Base-by-base conservation (phyloP, 2,113 vertebrate species). In the Acanthisitta chloris region DNA sequence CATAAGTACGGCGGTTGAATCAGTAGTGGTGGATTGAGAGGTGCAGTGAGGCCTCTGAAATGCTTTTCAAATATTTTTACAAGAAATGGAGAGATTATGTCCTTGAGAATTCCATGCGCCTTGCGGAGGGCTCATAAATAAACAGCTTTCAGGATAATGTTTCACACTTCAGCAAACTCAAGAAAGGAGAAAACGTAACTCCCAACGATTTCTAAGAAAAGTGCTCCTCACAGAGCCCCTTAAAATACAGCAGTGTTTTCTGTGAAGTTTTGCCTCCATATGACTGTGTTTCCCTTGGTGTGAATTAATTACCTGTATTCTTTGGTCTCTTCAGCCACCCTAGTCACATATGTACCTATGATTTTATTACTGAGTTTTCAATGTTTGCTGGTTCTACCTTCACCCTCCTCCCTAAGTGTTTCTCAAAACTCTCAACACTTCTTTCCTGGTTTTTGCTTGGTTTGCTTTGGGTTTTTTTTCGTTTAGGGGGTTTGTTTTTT, bases 41-140 rank as follows among this genome's bases (percentile, higher is more conserved):
- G 66, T 40, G 54, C 72, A 84, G 29, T 15, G 90, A 93, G 79
- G 85, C 85, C 86, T 94, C 92, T 72, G 65, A 90, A 93, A 92
- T 69, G 72, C 88, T 95, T 96, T 91, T 92, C 62, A 96, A 96
- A 90, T 95, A 58, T 97, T 96, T 97, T 95, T 70, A 86, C 59
- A 79, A 54, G 74, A 83, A 87, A 51, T 33, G 10, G 54, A 90
- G 83, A 94, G 93, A 86, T 90, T 81, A 77, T 91, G 82, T 78
- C 73, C 91, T 95, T 77, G 73, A 94, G 94, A 96, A 91, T 72
- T 73, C 71, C 14, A 24, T 65, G 71, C 55, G 61, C 88, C 79
- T 96, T 54, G 71, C 4, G 1, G 94, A 94, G 89, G 78, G 81
- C 88, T 91, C 79, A 81, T 92, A 93, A 97, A 94, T 79, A 82